Percentiles rank a stretch among this genome's conserved stretches.
Evolutionary conservation across 1,140 invertebrate species (phyloP).

Genomic region (Sipha flava): DNA sequence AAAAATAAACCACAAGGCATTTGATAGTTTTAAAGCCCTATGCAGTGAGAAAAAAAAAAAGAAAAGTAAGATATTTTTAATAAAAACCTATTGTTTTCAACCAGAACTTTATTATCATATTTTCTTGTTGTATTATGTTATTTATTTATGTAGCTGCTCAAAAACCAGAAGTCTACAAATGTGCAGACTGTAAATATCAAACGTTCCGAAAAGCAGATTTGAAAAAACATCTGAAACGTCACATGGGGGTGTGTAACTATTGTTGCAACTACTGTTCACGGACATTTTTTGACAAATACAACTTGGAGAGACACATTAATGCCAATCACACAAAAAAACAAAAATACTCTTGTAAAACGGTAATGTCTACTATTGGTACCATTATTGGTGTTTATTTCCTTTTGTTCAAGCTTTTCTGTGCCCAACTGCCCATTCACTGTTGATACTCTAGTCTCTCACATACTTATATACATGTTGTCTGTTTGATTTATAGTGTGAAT

Average conservation of each 20-base stretch:
- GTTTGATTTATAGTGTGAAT: not conserved
- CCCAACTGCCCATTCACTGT: no score
- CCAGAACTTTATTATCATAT: not conserved
- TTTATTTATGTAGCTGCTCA: not conserved
- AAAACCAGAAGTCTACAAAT: not conserved
- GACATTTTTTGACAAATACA: constrained; percentile 29
- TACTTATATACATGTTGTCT: no score
- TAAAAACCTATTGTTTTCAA: no score
- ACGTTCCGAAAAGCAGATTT: constrained; percentile 9
- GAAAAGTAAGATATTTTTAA: no score
- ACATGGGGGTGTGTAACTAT: not conserved
- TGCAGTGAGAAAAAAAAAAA: not conserved
- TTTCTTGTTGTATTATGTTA: not conserved
- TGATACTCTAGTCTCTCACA: no score
- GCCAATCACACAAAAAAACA: constrained; percentile 22
- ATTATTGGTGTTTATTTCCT: not conserved
- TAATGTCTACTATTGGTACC: not conserved
- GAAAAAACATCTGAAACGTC: constrained; percentile 26
- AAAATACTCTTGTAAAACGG: constrained; percentile 1
- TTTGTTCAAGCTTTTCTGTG: not conserved
- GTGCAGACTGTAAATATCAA: constrained; percentile 13
- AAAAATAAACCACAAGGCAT: not conserved
- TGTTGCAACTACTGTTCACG: not conserved
- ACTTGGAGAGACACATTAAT: constrained; percentile 16
- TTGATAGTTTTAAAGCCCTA: not conserved